Conservation (phyloP, 2,797 vertebrate genomes). For the Anisognathus igniventris region DNA sequence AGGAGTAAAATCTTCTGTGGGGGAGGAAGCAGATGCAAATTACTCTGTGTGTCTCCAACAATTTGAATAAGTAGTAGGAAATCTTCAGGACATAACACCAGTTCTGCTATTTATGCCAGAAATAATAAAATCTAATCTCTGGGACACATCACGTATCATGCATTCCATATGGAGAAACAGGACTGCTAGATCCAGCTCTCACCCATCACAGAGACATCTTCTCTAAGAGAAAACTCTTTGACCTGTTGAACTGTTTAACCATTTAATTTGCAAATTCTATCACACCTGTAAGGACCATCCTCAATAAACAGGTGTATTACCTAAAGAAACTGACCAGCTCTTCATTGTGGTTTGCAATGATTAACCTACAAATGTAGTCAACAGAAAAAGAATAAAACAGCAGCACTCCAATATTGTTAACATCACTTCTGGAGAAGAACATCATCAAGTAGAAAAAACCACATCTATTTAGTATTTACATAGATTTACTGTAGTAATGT, state of each 20-base stretch:
- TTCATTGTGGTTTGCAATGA: background rate
- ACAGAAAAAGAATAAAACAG: background rate
- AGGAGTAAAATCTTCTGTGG: background rate
- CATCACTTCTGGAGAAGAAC: background rate
- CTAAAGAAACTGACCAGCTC: background rate
- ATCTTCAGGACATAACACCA: background rate
- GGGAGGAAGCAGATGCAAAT: background rate
- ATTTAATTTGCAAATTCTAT: background rate
- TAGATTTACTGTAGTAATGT: background rate
- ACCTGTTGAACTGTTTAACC: background rate
- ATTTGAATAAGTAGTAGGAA: background rate
- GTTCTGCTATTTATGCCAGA: background rate
- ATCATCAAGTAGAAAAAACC: background rate
- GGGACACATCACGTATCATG: background rate
- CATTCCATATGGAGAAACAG: background rate
- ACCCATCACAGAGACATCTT: background rate
- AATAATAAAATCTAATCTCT: background rate
- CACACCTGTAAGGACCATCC: background rate
- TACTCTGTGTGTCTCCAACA: background rate
- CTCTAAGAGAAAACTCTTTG: background rate
- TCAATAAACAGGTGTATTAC: background rate
- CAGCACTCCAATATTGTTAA: background rate
- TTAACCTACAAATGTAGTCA: background rate
- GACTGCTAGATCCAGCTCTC: background rate
- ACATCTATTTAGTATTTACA: background rate